Percentiles rank a stretch among this genome's conserved stretches.
phyloP scores from a whole-genome alignment of 2,113 vertebrate genomes.

The Scytalopus superciliaris region DNA sequence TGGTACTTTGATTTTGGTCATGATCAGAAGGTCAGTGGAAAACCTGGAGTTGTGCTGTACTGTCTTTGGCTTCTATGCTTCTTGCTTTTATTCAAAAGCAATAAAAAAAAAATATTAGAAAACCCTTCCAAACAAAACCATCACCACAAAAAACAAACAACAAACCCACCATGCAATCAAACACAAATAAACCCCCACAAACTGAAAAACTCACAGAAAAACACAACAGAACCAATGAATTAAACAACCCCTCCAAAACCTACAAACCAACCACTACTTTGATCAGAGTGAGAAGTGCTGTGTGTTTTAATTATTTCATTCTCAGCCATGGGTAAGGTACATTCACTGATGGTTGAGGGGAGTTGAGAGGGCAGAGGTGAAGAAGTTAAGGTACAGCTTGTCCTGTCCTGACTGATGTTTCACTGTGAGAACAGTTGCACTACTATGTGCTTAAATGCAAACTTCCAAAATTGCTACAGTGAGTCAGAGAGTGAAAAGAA shows the following conservation, averaged over 20 bases:
- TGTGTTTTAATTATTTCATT: not conserved
- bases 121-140: not conserved
- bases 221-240: not conserved
- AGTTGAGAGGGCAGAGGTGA: not conserved
- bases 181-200: not conserved
- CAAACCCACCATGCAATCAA: not conserved
- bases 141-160: not conserved
- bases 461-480: not conserved
- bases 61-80: not conserved
- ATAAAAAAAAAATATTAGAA: not conserved
- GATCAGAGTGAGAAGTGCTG: not conserved
- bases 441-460: not conserved
- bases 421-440: not conserved
- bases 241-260: not conserved
- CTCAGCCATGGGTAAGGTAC: not conserved
- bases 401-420: not conserved
- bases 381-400: not conserved
- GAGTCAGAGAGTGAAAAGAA: conserved; percentile 2
- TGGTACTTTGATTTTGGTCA: not conserved
- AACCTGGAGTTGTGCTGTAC: not conserved
- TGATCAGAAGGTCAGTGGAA: not conserved
- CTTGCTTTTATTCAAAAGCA: not conserved
- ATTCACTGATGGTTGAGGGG: not conserved
- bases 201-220: not conserved
- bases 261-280: not conserved